Percentiles rank a stretch among this genome's conserved stretches.
Evolutionary conservation across 2,113 vertebrate species (phyloP).

Genomic region (Alethe diademata): DNA sequence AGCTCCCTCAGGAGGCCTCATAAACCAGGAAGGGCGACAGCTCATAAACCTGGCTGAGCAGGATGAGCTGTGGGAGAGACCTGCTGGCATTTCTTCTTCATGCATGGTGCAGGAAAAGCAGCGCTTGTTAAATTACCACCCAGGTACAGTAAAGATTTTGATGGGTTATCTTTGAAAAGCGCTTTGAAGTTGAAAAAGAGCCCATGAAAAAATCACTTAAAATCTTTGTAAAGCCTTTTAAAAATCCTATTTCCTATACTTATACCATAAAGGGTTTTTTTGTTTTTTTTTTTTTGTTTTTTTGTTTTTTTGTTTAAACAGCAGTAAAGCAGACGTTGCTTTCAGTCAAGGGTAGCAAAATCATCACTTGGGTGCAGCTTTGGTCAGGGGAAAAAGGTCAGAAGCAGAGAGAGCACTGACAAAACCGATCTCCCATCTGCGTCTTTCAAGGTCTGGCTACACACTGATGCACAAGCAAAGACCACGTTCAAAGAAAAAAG

Average conservation of each 20-base stretch:
- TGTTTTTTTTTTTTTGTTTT: background rate
- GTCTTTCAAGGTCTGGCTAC: background rate
- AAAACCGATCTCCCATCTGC: background rate
- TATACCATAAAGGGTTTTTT: background rate
- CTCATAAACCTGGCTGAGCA: background rate
- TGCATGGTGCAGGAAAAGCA: background rate
- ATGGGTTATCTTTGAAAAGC: background rate
- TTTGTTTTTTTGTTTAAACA: background rate
- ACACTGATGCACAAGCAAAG: background rate
- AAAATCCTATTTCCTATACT: background rate
- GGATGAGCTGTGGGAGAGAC: background rate
- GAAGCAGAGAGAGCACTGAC: background rate
- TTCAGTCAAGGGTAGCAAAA: accelerated
- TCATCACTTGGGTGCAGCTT: background rate
- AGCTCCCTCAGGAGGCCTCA: background rate
- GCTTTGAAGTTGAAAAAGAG: background rate
- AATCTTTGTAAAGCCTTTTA: background rate
- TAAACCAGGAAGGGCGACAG: accelerated
- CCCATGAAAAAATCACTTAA: background rate
- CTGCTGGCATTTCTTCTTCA: accelerated
- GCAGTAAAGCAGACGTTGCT: background rate
- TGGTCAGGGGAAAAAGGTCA: background rate
- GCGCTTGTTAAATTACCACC: accelerated
- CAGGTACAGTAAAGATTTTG: background rate
- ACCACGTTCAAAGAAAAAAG: background rate